These are phyloP conservation scores for Augochlora pura DNA, from an alignment of 1,140 invertebrate genomes.

Conservation along the genomic window DNA sequence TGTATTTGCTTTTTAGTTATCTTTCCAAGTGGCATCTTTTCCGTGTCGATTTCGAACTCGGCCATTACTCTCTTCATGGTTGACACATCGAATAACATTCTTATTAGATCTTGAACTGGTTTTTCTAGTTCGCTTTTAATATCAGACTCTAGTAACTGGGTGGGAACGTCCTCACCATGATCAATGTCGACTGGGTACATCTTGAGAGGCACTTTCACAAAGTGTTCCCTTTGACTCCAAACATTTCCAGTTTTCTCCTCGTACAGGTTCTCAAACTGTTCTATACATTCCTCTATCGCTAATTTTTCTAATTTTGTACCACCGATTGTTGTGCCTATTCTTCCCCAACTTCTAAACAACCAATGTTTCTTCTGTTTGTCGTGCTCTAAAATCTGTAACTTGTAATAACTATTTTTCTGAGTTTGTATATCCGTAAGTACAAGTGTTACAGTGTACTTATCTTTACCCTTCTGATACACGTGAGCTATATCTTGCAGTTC, in stretches of 20 bases:
- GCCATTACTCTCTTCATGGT: conserved; percentile 95
- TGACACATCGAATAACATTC: conserved; percentile 94
- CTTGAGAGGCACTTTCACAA: conserved; percentile 89
- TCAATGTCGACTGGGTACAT: conserved; percentile 96
- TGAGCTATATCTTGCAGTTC: conserved; percentile 90
- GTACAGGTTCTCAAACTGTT: conserved; percentile 86
- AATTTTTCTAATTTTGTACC: conserved; percentile 87
- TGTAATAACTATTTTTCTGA: conserved; percentile 97
- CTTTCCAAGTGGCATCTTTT: conserved; percentile 99
- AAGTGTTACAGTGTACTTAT: conserved; percentile 90
- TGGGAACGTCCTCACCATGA: conserved; percentile 83
- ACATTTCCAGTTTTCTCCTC: conserved; percentile 92
- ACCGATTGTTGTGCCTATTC: conserved; percentile 96
- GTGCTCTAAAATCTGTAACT: conserved; percentile 92
- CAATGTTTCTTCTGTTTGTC: conserved; percentile 87
- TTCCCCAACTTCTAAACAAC: conserved; percentile 95
- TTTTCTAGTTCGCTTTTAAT: conserved; percentile 86
- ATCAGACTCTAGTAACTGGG: conserved; percentile 68
- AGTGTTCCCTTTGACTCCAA: conserved; percentile 86
- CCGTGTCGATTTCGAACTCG: conserved; percentile 97
- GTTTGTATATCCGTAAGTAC: conserved; percentile 91
- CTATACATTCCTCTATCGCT: conserved; percentile 83
- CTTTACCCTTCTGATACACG: conserved; percentile 84
- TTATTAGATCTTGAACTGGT: conserved; percentile 91
- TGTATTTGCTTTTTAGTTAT: conserved; percentile 95